phyloP scores from a whole-genome alignment of 1,140 invertebrate species.

The Brachionus angularis region DNA sequence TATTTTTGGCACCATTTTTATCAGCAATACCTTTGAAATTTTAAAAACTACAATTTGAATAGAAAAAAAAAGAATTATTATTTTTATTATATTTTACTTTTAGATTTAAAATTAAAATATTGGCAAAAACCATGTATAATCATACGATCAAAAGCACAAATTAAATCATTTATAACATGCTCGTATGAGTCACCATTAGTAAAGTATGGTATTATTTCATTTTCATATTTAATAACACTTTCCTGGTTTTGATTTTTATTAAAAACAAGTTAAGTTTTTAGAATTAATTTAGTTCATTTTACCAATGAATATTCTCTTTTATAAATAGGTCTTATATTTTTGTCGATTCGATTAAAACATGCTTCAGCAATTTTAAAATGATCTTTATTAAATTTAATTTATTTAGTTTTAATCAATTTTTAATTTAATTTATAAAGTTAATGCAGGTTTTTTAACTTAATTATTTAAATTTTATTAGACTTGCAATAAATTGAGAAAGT shows the following conservation, averaged over 20 bases:
- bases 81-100: slow-evolving; percentile 12
- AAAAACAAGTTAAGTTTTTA: background rate
- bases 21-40: slow-evolving; percentile 6
- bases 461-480: too few relatives aligned
- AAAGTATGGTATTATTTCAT: slow-evolving; percentile 3
- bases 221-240: slow-evolving; percentile 5
- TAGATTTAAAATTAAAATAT: slow-evolving; percentile 41
- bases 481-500: too few relatives aligned
- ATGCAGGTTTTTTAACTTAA: too few relatives aligned
- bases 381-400: background rate
- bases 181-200: background rate
- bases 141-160: slow-evolving; percentile 26
- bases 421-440: too few relatives aligned
- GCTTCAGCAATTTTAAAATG: background rate
- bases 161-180: background rate
- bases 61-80: background rate
- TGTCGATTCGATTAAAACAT: slow-evolving; percentile 1
- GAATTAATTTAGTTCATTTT: background rate
- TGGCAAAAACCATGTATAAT: slow-evolving; percentile 33
- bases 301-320: slow-evolving; percentile 7
- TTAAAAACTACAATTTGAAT: background rate
- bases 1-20: background rate
- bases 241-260: too few relatives aligned
- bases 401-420: background rate
- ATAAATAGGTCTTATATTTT: slow-evolving; percentile 2